Percentiles rank a stretch among this genome's conserved stretches.
Evolutionary conservation across 2,113 vertebrate genomes (phyloP).

Genomic region (Syngnathus scovelli): DNA sequence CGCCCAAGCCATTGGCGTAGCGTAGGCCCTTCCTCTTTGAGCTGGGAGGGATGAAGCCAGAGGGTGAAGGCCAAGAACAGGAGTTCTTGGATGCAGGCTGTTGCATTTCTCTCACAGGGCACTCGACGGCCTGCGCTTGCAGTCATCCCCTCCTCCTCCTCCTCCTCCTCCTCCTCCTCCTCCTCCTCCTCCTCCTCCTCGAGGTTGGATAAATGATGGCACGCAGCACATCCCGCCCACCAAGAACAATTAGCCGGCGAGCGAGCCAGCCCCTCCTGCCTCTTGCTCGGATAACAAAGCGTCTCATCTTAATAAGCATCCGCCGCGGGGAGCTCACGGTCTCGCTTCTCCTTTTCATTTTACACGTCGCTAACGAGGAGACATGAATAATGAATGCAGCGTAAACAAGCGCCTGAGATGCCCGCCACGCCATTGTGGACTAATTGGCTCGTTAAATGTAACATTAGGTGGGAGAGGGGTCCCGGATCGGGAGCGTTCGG

Average conservation of each 20-base stretch:
- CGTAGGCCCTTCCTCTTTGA: conserved; percentile 28
- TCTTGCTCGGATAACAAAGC: conserved; percentile 71
- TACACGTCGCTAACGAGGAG: conserved; percentile 79
- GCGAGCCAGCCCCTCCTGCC: conserved; percentile 54
- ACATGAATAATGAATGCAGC: conserved; percentile 80
- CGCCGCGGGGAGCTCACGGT: conserved; percentile 75
- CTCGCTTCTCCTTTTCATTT: conserved; percentile 77
- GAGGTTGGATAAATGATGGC: conserved; percentile 71
- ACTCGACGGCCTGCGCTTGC: too few relatives aligned
- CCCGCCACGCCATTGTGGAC: conserved; percentile 72
- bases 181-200: too few relatives aligned
- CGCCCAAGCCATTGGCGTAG: conserved; percentile 11
- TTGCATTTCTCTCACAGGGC: conserved; percentile 51
- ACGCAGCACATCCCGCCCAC: conserved; percentile 69
- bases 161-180: too few relatives aligned
- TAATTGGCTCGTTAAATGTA: conserved; percentile 81
- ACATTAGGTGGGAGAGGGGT: conserved; percentile 74
- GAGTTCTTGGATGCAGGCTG: conserved; percentile 42
- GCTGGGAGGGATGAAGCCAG: conserved; percentile 14
- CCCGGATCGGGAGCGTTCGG: conserved; percentile 62
- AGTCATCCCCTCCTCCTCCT: too few relatives aligned
- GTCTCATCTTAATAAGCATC: conserved; percentile 76
- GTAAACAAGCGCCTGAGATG: conserved; percentile 81
- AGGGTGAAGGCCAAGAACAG: conserved; percentile 26
- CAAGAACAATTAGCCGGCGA: conserved; percentile 73